Base-by-base conservation (phyloP, 2,113 vertebrate species). In the Carassius auratus region DNA sequence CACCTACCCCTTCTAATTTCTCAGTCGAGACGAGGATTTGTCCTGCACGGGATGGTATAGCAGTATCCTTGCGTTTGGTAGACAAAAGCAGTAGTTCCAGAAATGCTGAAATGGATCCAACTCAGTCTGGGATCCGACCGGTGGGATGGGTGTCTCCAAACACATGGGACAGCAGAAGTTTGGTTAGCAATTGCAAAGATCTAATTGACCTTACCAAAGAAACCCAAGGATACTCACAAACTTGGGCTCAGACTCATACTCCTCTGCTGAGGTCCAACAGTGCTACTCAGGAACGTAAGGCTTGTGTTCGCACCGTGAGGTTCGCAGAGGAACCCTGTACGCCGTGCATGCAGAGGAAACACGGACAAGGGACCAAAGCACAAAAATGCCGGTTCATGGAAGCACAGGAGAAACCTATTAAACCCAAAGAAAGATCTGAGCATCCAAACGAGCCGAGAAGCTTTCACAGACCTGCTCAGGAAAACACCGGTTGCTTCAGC, bases 161-260 rank as follows among this genome's bases (percentile, higher is more conserved):
- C 83, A 91, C 91, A 1, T 94, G 93, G 5, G 89, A 94, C 50
- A 94, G 91, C 81, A 77, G 92, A 68, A 85, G 87, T 87, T 59
- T 76, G 68, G 96, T 95, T 64, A 95, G 96, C 13, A 96, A 97
- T 23, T 96, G 97, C 0, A 95, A 97, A 79, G 94, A 95, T 38
- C 96, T 97, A 0, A 95, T 97, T 79, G 94, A 95, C 57, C 89
- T 89, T 48, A 86, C 93, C 26, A 92, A 87, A 77, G 92, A 92
- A 10, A 86, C 76, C 17, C 38, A 61, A 80, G 76, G 52, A 15
- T 57, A 61, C 23, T 69, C 75, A 38, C 23, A 50, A 38, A 78
- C 71, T 3, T 23, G 10, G 15, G 15, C 19, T 81, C 76, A 88
- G 42, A 36, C 76, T 75, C 76, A 19, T 55, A 21, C 84, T 30